Percentiles rank a stretch among this genome's conserved stretches.
Conservation (phyloP, 2,113 vertebrate species). For the Cyprinodon tularosa region DNA sequence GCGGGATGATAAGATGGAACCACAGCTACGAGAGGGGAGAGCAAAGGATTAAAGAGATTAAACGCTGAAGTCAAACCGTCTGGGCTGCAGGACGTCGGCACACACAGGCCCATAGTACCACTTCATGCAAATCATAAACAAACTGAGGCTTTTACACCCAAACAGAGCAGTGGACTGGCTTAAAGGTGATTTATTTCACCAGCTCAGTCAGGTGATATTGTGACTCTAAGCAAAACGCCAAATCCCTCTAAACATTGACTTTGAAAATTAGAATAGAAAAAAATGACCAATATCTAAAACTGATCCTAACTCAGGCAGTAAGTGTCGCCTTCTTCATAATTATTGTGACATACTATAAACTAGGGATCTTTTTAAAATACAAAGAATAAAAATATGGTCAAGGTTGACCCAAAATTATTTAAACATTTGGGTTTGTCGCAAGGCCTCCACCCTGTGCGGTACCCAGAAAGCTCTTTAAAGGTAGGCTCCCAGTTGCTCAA, state of each 20-base stretch:
- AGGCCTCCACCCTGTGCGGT: too few relatives aligned
- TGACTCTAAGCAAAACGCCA: not conserved
- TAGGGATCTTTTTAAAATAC: too few relatives aligned
- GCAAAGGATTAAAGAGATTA: slow-evolving; percentile 64
- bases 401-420: too few relatives aligned
- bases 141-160: not conserved
- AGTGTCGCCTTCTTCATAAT: too few relatives aligned
- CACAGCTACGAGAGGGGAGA: slow-evolving; percentile 19
- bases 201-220: not conserved
- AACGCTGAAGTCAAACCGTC: slow-evolving; percentile 53
- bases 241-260: not conserved
- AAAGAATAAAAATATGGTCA: too few relatives aligned
- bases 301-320: not conserved
- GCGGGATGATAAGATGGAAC: slow-evolving; percentile 55
- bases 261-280: not conserved
- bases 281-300: not conserved
- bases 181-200: not conserved
- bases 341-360: too few relatives aligned
- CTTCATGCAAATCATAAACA: not conserved
- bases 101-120: slow-evolving; percentile 4
- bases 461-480: too few relatives aligned
- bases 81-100: slow-evolving; percentile 15
- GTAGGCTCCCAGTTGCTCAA: too few relatives aligned
- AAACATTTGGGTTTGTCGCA: too few relatives aligned
- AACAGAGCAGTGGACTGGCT: not conserved